phyloP scores from a whole-genome alignment of 1,140 invertebrate genomes.

The Drosophila busckii region DNA sequence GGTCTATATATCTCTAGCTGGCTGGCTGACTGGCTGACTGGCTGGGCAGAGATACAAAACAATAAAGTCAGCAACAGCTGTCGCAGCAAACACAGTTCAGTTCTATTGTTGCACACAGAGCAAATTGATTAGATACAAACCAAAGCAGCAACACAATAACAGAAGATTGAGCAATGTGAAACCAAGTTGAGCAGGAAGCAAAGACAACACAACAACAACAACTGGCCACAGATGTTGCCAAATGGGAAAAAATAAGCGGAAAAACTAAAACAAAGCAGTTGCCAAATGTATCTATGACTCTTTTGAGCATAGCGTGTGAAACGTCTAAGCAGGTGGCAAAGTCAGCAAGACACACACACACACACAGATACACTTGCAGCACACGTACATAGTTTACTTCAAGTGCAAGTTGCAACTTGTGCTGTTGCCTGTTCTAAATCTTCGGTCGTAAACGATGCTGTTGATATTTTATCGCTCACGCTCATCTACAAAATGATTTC shows the following conservation, averaged over 20 bases:
- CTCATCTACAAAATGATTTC: slow-evolving; percentile 64
- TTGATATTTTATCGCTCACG: slow-evolving; percentile 57
- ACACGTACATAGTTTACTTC: neutral
- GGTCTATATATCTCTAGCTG: neutral
- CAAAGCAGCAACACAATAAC: neutral
- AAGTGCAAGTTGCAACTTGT: too few species aligned
- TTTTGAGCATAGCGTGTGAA: slow-evolving; percentile 28
- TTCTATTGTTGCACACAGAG: slow-evolving; percentile 14
- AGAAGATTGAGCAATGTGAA: slow-evolving; percentile 10
- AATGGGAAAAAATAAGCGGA: neutral
- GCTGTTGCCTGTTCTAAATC: slow-evolving; percentile 1
- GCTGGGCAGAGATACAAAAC: slow-evolving; percentile 16
- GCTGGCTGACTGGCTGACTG: neutral
- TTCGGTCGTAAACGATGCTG: slow-evolving; percentile 29
- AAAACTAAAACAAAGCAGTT: neutral
- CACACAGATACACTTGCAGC: neutral
- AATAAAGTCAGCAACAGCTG: slow-evolving; percentile 28
- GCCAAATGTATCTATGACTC: slow-evolving; percentile 12
- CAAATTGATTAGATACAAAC: slow-evolving; percentile 27
- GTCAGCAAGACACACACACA: neutral
- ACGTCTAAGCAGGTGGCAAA: slow-evolving; percentile 12
- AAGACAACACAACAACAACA: neutral
- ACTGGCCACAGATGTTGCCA: too few species aligned
- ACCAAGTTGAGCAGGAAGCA: slow-evolving; percentile 4
- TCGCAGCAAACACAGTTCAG: slow-evolving; percentile 3